Evolutionary conservation across 2,113 vertebrate species (phyloP), one percentile per base, ranked within the genome.

Genomic region (Salvator merianae): DNA sequence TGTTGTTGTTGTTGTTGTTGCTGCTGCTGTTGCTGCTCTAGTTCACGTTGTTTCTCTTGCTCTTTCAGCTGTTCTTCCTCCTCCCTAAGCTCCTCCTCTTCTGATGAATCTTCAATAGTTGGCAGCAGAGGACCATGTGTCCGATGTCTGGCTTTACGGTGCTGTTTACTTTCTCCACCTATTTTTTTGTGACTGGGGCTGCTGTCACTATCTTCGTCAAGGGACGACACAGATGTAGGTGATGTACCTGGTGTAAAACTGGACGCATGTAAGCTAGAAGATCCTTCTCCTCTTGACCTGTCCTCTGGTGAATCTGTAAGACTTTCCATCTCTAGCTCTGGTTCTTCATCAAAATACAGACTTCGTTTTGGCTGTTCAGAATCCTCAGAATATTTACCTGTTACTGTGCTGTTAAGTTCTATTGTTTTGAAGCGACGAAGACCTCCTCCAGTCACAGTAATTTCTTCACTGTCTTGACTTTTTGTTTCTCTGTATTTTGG

Each of bases 181-280:
- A 95, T 88, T 86, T 97, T 98, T 89, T 95, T 97, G 90, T 97
- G 97, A 93, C 97, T 98, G 0, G 98, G 98, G 86, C 98, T 99
- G 82, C 98, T 99, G 93, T 99, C 99, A 91, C 98, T 99, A 81
- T 99, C 99, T 90, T 99, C 98, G 24, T 99, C 98, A 30, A 99
- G 95, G 18, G 99, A 99, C 2, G 99, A 99, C 30, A 98, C 97
- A 22, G 99, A 99, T 5, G 98, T 99, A 70, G 98, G 98, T 77
- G 99, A 99, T 9, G 98, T 98, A 69, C 97, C 98, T 75, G 98
- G 98, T 73, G 98, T 99, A 89, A 99, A 97, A 90, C 98, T 98
- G 69, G 98, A 99, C 69, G 95, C 98, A 84, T 99, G 98, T 65
- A 99, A 94, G 94, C 98, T 99, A 59, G 98, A 99, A 80, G 98